phyloP scores from a whole-genome alignment of 1,140 invertebrate species.

The Drosophila elegans region DNA sequence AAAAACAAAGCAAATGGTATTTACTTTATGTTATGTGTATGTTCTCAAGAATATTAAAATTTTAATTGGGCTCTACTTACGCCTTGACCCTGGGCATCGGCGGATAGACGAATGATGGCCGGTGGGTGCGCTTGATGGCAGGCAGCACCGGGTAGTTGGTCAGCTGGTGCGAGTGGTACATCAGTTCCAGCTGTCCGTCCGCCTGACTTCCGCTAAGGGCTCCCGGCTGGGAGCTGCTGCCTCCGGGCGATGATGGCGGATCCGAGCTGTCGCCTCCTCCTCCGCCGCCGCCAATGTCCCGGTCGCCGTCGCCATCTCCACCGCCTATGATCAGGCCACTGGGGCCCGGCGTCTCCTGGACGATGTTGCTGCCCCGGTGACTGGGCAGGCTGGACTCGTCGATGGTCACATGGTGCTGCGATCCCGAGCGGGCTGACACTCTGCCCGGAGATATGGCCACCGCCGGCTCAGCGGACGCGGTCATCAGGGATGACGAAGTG shows the following conservation, averaged over 20 bases:
- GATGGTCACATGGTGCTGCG: conserved; percentile 83
- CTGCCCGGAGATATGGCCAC: conserved; percentile 88
- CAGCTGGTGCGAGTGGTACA: conserved; percentile 84
- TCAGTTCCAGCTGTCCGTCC: conserved; percentile 73
- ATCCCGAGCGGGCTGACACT: conserved; percentile 66
- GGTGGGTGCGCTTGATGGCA: conserved; percentile 81
- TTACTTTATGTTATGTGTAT: too few relatives aligned
- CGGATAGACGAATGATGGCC: conserved; percentile 81
- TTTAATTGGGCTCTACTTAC: conserved; percentile 49
- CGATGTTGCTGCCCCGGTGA: conserved; percentile 42
- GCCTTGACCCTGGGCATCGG: conserved; percentile 81
- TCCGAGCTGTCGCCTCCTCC: conserved; percentile 76
- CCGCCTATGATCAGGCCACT: conserved; percentile 63
- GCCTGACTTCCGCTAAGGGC: conserved; percentile 59
- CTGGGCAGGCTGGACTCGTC: conserved; percentile 80
- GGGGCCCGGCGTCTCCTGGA: conserved; percentile 54
- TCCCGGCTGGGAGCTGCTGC: conserved; percentile 38
- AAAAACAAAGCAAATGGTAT: too few relatives aligned
- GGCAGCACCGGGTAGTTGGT: conserved; percentile 83
- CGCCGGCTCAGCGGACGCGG: conserved; percentile 60
- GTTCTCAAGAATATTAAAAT: too few relatives aligned
- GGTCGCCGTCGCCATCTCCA: conserved; percentile 53
- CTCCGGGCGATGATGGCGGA: conserved; percentile 72
- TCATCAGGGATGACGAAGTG: conserved; percentile 10
- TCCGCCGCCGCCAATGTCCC: conserved; percentile 38